A percentile compares a stretch with the other conserved stretches of the same genome.
phyloP scores from a whole-genome alignment of 2,888 invertebrate genomes.

The Apamea monoglypha region DNA sequence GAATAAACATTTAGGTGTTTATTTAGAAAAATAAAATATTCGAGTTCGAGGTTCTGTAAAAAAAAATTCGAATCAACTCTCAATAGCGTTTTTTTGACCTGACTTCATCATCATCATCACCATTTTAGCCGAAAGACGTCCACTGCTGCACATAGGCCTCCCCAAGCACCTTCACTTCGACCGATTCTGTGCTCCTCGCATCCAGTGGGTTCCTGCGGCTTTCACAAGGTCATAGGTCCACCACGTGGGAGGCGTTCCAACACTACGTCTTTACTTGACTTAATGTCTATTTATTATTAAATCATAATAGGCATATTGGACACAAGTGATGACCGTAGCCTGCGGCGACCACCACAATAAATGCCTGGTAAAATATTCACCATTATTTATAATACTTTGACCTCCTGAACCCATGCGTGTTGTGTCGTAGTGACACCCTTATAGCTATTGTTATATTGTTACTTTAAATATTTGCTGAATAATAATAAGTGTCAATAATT shows the following conservation, averaged over 20 bases:
- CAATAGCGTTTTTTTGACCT: neutral
- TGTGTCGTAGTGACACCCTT: neutral
- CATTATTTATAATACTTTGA: slow-evolving; percentile 20
- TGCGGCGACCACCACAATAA: slow-evolving; percentile 2
- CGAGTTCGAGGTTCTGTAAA: no score
- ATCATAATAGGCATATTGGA: slow-evolving; percentile 2
- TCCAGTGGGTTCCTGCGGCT: no score
- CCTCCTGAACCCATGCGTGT: slow-evolving; percentile 8
- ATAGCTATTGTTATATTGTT: slow-evolving; percentile 10
- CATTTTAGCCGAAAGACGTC: no score
- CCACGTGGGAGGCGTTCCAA: no score
- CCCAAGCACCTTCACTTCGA: no score
- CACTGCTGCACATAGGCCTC: no score
- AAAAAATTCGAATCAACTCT: neutral
- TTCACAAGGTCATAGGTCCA: no score
- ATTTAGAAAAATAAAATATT: no score
- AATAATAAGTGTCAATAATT: slow-evolving; percentile 8
- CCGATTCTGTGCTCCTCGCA: no score
- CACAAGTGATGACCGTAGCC: slow-evolving; percentile 6
- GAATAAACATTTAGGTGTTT: no score
- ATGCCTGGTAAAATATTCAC: slow-evolving; percentile 23
- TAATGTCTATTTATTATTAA: neutral
- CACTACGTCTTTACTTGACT: neutral
- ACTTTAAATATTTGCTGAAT: slow-evolving; percentile 16
- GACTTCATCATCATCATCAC: no score